phyloP scores from a whole-genome alignment of 2,113 vertebrate genomes.

The Peromyscus polionotus region DNA sequence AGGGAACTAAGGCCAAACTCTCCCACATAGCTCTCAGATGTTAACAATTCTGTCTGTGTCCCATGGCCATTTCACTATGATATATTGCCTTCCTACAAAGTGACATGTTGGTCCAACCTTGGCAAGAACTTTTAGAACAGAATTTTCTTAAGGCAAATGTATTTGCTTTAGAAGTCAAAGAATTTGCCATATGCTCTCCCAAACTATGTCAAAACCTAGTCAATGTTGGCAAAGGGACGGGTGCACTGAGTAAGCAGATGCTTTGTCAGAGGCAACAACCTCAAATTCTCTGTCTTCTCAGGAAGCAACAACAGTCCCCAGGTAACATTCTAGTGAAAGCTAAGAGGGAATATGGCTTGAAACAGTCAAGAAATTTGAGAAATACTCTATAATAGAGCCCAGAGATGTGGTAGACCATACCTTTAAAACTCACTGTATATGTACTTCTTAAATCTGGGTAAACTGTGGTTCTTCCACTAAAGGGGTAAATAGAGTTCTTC shows the following conservation, averaged over 20 bases:
- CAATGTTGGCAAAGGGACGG: neutral
- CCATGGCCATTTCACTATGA: neutral
- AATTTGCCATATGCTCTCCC: neutral
- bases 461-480: neutral
- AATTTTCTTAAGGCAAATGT: conserved; percentile 17
- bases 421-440: conserved; percentile 48
- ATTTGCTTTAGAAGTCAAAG: conserved; percentile 27
- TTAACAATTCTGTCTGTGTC: neutral
- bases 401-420: neutral
- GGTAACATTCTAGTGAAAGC: neutral
- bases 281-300: neutral
- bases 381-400: neutral
- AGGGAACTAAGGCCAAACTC: conserved; percentile 7
- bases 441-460: conserved; percentile 15
- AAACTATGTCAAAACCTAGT: neutral
- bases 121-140: conserved; percentile 26
- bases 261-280: neutral
- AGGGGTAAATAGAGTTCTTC: neutral
- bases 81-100: neutral
- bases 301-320: conserved; percentile 40
- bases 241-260: neutral
- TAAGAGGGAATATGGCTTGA: neutral
- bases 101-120: neutral
- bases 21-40: neutral
- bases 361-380: neutral